Base-by-base conservation (phyloP, 2,888 invertebrate species). In the Athalia circularis region DNA sequence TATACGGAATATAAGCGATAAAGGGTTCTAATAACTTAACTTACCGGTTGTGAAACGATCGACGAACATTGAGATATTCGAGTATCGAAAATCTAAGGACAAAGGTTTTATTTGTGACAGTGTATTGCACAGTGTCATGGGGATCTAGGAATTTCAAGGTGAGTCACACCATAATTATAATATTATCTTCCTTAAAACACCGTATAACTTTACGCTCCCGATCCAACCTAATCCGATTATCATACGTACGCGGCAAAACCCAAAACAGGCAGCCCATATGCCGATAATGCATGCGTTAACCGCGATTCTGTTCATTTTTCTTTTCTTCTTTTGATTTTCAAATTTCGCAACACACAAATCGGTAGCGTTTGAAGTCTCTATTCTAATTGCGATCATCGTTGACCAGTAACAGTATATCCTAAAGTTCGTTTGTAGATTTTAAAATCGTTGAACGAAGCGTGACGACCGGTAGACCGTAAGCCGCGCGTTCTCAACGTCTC, bases 131-230 rank as follows among this genome's bases (percentile, higher is more conserved):
- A 86, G 85, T 86, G 85, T 81, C 82, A 87, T 87, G 86, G 82
- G 85, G 84, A 87, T 86, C 82, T 86, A 87, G 82, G 82, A 82
- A 80, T 79, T 68, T 79, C 80, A 78, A 81, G 65, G 68, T 82
- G 81, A 70, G 77, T 77, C 84, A 54, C 50, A 9, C 4, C 8
- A 54, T 54, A 8, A 4, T 3, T 13, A 1, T 9, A 64, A 64
- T 62, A 29, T 29, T 29, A 29, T 29, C 62, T 8, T 8, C 4
- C 5, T 62, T n/a, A 47, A 9, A 64, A 45, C 3, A 43, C 29
- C 3, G 5, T 5, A 0, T n/a, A 64, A 64, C 47, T n/a, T n/a
- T 47, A 5, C 29, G 29, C 29, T 29, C 29, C 29, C 29, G 2
- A 29, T 29, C 29, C 29, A 29, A 29, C 29, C 29, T 29, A 29